Evolutionary conservation across 1,140 invertebrate species (phyloP).

Genomic region (Conus ventricosus): DNA sequence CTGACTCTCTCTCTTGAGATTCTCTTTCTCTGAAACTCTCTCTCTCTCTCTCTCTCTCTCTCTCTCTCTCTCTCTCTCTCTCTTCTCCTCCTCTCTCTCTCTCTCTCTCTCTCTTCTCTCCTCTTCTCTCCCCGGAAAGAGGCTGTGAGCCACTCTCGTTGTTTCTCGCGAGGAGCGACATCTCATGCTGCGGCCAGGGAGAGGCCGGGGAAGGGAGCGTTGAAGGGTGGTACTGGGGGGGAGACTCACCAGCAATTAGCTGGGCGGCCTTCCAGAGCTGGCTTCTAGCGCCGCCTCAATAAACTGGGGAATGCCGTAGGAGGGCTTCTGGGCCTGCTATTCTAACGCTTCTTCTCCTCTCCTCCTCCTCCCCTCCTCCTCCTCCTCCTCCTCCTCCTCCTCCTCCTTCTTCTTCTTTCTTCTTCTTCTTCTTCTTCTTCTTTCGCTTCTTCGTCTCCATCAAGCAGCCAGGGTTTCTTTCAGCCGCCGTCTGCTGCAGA

Average conservation of each 20-base stretch:
- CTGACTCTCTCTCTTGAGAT: not conserved
- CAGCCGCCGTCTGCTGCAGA: too few relatives aligned
- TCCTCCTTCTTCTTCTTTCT: too few relatives aligned
- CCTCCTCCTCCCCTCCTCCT: too few relatives aligned
- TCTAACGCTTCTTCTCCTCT: too few relatives aligned
- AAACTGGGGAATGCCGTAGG: not conserved
- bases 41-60: conserved; percentile 2
- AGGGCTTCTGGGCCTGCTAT: not conserved
- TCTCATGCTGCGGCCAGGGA: not conserved
- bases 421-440: too few relatives aligned
- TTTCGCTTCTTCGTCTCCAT: too few relatives aligned
- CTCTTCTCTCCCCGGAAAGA: not conserved
- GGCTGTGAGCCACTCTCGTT: conserved; percentile 4
- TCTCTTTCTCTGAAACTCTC: not conserved
- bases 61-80: not conserved
- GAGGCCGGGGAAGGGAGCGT: not conserved
- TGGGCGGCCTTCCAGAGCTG: not conserved
- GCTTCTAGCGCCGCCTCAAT: conserved; percentile 11
- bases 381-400: too few relatives aligned
- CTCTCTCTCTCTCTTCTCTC: not conserved
- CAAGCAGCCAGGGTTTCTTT: too few relatives aligned
- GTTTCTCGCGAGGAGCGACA: conserved; percentile 28
- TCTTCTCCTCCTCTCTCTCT: too few relatives aligned
- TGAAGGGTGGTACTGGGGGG: not conserved
- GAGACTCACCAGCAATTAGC: conserved; percentile 14